Conservation (phyloP, 2,888 invertebrate species). For the Tachina fera region DNA sequence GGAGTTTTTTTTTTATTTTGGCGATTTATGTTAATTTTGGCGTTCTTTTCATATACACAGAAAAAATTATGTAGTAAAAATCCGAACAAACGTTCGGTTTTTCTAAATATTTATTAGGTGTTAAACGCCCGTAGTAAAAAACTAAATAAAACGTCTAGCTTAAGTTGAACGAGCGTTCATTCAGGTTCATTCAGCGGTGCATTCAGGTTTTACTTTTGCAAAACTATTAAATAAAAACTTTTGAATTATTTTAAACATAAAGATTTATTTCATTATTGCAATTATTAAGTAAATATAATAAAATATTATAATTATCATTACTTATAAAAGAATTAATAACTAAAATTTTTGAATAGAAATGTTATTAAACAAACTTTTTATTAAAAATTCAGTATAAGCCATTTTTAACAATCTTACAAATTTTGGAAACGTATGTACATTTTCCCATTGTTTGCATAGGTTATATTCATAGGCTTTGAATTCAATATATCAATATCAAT, state of each 20-base stretch:
- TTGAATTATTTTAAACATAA: neutral
- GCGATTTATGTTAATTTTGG: no score
- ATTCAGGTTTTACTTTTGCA: no score
- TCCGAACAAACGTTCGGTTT: constrained; percentile 17
- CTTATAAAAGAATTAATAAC: no score
- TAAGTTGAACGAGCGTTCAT: constrained; percentile 7
- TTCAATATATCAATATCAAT: constrained; percentile 46
- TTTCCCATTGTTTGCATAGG: constrained; percentile 57
- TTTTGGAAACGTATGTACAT: constrained; percentile 22
- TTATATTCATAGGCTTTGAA: constrained; percentile 52
- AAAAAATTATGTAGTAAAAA: constrained; percentile 22
- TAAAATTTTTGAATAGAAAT: no score
- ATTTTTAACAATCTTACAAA: neutral
- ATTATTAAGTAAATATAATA: no score
- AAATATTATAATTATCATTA: no score
- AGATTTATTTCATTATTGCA: no score
- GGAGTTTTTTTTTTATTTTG: no score
- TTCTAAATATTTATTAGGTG: constrained; percentile 8
- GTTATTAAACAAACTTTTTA: neutral
- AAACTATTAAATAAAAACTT: no score
- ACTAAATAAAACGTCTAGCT: constrained; percentile 1
- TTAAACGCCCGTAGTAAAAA: constrained; percentile 4
- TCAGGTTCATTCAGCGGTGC: neutral
- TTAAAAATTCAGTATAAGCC: neutral
- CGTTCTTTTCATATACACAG: no score